Evolutionary conservation across 2,113 vertebrate species (phyloP), one percentile per base, ranked within the genome.

Genomic region (Hiodon alosoides): DNA sequence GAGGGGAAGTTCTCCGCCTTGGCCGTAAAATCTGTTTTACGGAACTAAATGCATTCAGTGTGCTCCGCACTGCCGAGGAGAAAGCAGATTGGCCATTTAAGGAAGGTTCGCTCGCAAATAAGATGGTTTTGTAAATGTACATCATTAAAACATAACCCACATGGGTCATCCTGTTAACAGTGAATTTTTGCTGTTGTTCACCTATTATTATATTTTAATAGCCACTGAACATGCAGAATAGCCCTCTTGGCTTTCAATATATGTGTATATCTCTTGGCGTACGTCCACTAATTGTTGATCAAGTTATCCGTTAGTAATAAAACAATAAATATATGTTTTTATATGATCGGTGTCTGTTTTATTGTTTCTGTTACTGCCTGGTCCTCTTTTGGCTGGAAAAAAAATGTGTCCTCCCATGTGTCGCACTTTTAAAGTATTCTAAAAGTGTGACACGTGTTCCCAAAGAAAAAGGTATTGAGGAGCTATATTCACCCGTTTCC

Each of bases 281-380:
- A 80, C 66, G 71, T 73, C 77, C 82, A 77, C 82, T 81, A 79
- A 85, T 85, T 90, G 87, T 87, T 84, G 80, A 87, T 81, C 77
- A 84, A 87, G 78, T 90, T 89, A 90, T 85, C 87, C 83, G 80
- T 81, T 82, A 79, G 86, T 91, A 88, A 89, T 84, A 83, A 85
- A 90, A 86, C 84, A 86, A 90, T 89, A 89, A 92, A 88, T 90
- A 83, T 89, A 87, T 91, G 86, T 90, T 92, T 91, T 90, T 90
- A 89, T 86, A 87, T 62, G 72, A 53, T 78, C 61, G 77, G 17
- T 68, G n/a, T 59, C 70, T 3, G 65, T 46, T 72, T 73, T 82
- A 72, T 68, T 16, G 3, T 62, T 80, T 50, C 59, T 67, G 7
- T 71, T 16, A 8, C 53, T 61, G 17, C 52, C 16, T 16, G 13